These are phyloP conservation scores for Hyposmocoma kahamanoa DNA, from an alignment of 1,140 invertebrate genomes.

Conservation along the genomic window DNA sequence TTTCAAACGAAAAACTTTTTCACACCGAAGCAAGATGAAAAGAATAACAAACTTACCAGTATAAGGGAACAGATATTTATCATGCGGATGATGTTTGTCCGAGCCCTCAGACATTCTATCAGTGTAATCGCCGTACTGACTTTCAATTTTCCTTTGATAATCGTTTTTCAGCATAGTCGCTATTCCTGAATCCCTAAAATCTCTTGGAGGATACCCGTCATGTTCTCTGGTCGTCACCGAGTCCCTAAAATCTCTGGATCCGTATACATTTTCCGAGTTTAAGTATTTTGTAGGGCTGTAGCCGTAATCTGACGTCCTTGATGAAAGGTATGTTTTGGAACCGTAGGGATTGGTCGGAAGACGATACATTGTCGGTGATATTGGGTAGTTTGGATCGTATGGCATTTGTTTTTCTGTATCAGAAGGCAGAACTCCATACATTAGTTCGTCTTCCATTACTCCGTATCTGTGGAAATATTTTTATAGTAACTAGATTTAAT, in stretches of 20 bases:
- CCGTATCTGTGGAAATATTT: conserved; percentile 61
- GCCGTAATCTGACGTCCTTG: conserved; percentile 62
- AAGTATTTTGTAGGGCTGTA: conserved; percentile 69
- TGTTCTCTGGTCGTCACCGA: conserved; percentile 53
- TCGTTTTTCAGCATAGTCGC: conserved; percentile 68
- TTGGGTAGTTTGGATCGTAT: conserved; percentile 67
- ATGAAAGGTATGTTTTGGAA: conserved; percentile 62
- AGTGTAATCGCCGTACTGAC: conserved; percentile 71
- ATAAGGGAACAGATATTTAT: conserved; percentile 86
- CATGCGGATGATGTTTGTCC: conserved; percentile 81
- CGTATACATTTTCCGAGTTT: conserved; percentile 57
- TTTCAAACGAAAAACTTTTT: too few relatives aligned
- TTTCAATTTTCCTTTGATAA: conserved; percentile 70
- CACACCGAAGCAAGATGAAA: too few relatives aligned
- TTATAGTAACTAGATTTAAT: too few relatives aligned
- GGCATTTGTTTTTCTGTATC: conserved; percentile 63
- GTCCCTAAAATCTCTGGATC: conserved; percentile 54
- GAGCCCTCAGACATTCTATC: conserved; percentile 81
- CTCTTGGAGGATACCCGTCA: conserved; percentile 75
- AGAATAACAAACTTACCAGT: conserved; percentile 77
- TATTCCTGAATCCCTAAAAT: conserved; percentile 73
- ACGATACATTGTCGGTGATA: conserved; percentile 60
- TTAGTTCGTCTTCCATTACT: conserved; percentile 64
- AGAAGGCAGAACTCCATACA: conserved; percentile 57
- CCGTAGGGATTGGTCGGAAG: conserved; percentile 62